These are phyloP conservation scores for Hoplodrina ambigua DNA, from an alignment of 2,888 invertebrate genomes.

Conservation along the genomic window DNA sequence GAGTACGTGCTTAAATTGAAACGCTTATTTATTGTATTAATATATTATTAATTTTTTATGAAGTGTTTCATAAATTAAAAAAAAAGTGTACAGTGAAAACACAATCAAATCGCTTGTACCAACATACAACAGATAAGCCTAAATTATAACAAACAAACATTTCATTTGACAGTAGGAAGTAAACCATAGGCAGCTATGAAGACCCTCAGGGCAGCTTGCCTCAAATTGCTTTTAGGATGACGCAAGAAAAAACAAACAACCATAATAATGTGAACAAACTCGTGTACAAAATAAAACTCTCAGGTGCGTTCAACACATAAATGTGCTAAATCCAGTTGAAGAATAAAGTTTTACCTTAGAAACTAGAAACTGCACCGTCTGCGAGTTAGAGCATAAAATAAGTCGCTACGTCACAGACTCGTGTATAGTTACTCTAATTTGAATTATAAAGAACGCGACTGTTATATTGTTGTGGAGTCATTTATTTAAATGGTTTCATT, in stretches of 20 bases:
- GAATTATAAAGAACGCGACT: conserved; percentile 45
- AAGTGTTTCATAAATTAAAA: background rate
- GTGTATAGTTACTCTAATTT: conserved; percentile 38
- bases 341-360: conserved; percentile 53
- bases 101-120: background rate
- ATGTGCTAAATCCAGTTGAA: conserved; percentile 48
- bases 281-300: conserved; percentile 29
- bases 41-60: background rate
- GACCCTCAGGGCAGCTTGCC: conserved; percentile 48
- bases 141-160: conserved; percentile 49
- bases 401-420: conserved; percentile 30
- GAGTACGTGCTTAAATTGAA: background rate
- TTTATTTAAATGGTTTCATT: conserved; percentile 25
- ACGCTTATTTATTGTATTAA: no score
- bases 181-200: conserved; percentile 25
- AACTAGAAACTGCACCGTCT: conserved; percentile 54
- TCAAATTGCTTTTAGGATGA: conserved; percentile 53
- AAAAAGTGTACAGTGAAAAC: background rate
- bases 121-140: conserved; percentile 1
- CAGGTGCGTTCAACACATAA: conserved; percentile 51
- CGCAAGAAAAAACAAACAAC: conserved; percentile 44
- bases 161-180: conserved; percentile 47
- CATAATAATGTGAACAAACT: conserved; percentile 45
- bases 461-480: conserved; percentile 15
- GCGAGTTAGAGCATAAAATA: conserved; percentile 53